Percentiles rank a stretch among this genome's conserved stretches.
Evolutionary conservation across 2,888 invertebrate species (phyloP).

Genomic region (Epiblema foenella): DNA sequence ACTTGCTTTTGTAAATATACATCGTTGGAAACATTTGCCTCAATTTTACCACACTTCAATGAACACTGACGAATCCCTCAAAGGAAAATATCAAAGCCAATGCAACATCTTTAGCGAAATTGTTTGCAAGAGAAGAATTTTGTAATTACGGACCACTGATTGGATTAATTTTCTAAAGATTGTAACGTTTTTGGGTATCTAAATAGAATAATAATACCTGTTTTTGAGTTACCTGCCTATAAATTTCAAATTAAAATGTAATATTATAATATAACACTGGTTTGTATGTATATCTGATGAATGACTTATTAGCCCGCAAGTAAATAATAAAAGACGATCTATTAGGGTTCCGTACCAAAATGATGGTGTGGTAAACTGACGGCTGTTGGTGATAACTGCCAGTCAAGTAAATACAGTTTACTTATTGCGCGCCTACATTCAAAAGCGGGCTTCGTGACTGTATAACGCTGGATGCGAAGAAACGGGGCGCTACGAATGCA

Average conservation of each 20-base stretch:
- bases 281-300: too few species aligned
- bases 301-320: too few species aligned
- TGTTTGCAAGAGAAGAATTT: constrained; percentile 26
- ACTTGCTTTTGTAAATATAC: neutral
- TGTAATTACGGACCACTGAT: constrained; percentile 40
- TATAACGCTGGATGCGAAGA: too few species aligned
- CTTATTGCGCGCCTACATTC: too few species aligned
- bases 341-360: too few species aligned
- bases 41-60: constrained; percentile 25
- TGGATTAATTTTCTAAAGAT: constrained; percentile 38
- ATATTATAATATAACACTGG: too few species aligned
- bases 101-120: constrained; percentile 40
- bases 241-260: neutral
- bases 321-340: too few species aligned
- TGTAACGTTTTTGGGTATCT: constrained; percentile 8
- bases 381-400: too few species aligned
- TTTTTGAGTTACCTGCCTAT: constrained; percentile 18
- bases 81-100: constrained; percentile 43
- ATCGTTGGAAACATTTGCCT: constrained; percentile 7
- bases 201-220: neutral
- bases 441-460: too few species aligned
- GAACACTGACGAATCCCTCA: constrained; percentile 33
- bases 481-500: too few species aligned
- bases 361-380: too few species aligned
- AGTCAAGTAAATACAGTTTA: too few species aligned